Base-by-base conservation (phyloP, 1,140 invertebrate species). In the Ostrea edulis region DNA sequence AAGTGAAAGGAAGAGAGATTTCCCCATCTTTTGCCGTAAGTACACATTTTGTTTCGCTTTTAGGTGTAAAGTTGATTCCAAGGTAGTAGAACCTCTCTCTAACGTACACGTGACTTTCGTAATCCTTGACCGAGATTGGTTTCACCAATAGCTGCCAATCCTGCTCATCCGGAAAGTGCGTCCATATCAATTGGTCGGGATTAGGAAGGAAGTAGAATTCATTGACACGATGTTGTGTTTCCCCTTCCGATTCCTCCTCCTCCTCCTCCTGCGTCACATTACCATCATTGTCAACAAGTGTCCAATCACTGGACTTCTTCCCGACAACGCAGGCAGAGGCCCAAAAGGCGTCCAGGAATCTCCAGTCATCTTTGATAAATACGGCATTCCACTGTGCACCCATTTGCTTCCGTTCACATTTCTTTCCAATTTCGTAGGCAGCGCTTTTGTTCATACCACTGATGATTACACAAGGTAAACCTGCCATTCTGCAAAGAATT, bases 381-480 rank as follows among this genome's bases (percentile, higher is more conserved):
- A 94, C 93, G 12, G 93, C 94, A 87, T 95, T 95, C 94, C 94
- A 95, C 90, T 95, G 94, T 9, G 94, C 94, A 0, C 91, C 92
- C 93, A 94, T 94, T 7, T 68, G 88, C 88, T 91, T 89, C 11
- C 92, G 86, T 88, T 94, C 92, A n/a, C 91, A 87, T 62, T 89
- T 87, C 55, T 88, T 91, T 12, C 94, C 94, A 1, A 94, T 91
- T 84, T 93, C 92, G 86, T 94, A 95, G 29, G 94, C 93, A n/a
- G 93, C 93, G 87, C 93, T 94, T 86, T 95, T 95, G 90, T 93
- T 94, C 90, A 94, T 92, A 17, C 94, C 94, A 84, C 92, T 93
- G 14, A 95, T 91, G 35, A 94, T 92, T 17, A 92, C 91, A 85
- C 93, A 94, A 0, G 92, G 93, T 29, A 95, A 87, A 7, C 91